Percentiles rank a stretch among this genome's conserved stretches.
Evolutionary conservation across 2,888 invertebrate genomes (phyloP).

Genomic region (Lithophane leautieri): DNA sequence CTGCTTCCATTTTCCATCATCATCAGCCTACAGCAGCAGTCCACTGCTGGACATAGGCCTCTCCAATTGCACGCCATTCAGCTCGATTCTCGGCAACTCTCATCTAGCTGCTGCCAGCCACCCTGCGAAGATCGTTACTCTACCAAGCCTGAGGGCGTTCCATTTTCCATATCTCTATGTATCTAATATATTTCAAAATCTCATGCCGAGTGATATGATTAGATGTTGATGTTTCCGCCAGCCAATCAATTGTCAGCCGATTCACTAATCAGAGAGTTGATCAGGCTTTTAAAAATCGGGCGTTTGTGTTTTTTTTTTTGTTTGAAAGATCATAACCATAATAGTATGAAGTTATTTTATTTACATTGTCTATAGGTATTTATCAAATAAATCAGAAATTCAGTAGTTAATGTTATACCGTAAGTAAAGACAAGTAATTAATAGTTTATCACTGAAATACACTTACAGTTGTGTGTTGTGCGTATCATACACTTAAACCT

Average conservation of each 20-base stretch:
- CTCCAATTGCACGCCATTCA: too few relatives aligned
- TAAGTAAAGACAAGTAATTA: neutral
- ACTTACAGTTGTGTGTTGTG: neutral
- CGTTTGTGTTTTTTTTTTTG: neutral
- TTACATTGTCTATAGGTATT: neutral
- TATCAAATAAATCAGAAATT: neutral
- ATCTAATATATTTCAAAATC: slow-evolving; percentile 7
- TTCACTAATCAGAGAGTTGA: neutral
- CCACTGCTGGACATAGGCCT: too few relatives aligned
- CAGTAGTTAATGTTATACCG: neutral
- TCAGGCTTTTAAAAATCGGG: neutral
- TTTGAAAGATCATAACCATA: neutral
- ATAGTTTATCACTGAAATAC: neutral
- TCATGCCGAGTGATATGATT: slow-evolving; percentile 15
- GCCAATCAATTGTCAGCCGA: slow-evolving; percentile 21
- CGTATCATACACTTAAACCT: neutral
- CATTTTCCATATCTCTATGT: neutral
- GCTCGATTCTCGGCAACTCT: too few relatives aligned
- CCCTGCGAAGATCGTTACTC: too few relatives aligned
- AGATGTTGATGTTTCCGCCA: neutral
- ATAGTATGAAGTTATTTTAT: neutral
- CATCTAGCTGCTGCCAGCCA: too few relatives aligned
- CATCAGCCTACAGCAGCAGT: too few relatives aligned
- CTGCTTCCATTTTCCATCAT: too few relatives aligned
- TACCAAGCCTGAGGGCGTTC: too few relatives aligned